Conservation (phyloP, 2,113 vertebrate genomes). For the Actenoides hombroni region DNA sequence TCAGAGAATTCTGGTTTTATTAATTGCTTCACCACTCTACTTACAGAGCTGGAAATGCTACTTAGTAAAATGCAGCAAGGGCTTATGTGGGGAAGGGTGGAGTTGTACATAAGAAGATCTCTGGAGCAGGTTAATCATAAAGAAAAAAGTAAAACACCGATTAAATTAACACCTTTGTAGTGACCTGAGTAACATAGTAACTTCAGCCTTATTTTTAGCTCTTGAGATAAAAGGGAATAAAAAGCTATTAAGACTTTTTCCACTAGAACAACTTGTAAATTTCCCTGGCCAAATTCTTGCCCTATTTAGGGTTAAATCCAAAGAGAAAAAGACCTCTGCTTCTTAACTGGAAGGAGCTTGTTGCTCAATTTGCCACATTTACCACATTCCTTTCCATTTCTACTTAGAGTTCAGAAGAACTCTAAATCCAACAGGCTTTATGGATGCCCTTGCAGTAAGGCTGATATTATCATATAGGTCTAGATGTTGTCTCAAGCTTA, state of each 20-base stretch:
- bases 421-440: neutral
- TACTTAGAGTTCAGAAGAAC: neutral
- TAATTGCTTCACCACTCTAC: neutral
- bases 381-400: neutral
- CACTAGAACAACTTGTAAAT: neutral
- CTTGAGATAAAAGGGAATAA: neutral
- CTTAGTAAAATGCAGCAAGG: neutral
- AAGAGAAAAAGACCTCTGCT: neutral
- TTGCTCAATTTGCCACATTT: neutral
- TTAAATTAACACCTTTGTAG: neutral
- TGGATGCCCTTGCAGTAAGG: neutral
- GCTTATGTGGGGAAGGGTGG: neutral
- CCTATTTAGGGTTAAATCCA: neutral
- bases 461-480: neutral
- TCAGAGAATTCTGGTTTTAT: neutral
- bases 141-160: neutral
- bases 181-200: neutral
- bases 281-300: neutral
- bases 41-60: neutral
- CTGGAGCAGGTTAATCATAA: neutral
- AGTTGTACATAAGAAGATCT: neutral
- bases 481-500: neutral
- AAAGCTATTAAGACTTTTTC: neutral
- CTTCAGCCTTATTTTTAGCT: neutral
- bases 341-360: neutral